A percentile compares a stretch with the other conserved stretches of the same genome.
phyloP scores from a whole-genome alignment of 2,113 vertebrate species.

The Pelvicachromis taeniatus region DNA sequence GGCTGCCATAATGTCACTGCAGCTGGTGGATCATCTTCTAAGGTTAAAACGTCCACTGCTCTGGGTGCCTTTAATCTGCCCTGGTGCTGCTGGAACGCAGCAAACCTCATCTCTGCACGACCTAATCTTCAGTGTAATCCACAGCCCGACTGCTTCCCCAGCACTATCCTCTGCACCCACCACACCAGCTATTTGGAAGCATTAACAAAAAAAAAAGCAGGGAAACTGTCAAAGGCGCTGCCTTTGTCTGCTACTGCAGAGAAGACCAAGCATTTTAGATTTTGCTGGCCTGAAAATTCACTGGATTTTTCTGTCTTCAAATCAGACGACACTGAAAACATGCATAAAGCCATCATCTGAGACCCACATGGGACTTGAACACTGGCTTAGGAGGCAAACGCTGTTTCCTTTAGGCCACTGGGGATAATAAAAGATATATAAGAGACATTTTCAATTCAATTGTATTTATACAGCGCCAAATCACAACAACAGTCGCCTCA shows the following conservation, averaged over 20 bases:
- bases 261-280: neutral
- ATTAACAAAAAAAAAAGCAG: neutral
- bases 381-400: neutral
- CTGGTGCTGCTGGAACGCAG: neutral
- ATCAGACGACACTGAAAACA: neutral
- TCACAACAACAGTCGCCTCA: no score
- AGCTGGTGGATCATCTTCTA: slow-evolving; percentile 11
- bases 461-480: no score
- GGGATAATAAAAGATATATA: neutral
- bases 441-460: neutral
- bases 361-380: neutral
- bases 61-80: slow-evolving; percentile 25
- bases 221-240: neutral
- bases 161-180: neutral
- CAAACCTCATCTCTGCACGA: neutral
- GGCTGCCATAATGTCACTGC: neutral
- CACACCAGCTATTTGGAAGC: neutral
- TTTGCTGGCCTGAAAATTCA: neutral
- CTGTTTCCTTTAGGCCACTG: neutral
- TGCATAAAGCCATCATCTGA: neutral
- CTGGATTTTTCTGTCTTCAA: neutral
- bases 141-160: neutral
- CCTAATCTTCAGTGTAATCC: slow-evolving; percentile 36
- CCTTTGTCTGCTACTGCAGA: neutral
- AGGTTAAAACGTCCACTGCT: slow-evolving; percentile 22